These are phyloP conservation scores for Eurytoma californica DNA, from an alignment of 2,888 invertebrate species.

Conservation along the genomic window DNA sequence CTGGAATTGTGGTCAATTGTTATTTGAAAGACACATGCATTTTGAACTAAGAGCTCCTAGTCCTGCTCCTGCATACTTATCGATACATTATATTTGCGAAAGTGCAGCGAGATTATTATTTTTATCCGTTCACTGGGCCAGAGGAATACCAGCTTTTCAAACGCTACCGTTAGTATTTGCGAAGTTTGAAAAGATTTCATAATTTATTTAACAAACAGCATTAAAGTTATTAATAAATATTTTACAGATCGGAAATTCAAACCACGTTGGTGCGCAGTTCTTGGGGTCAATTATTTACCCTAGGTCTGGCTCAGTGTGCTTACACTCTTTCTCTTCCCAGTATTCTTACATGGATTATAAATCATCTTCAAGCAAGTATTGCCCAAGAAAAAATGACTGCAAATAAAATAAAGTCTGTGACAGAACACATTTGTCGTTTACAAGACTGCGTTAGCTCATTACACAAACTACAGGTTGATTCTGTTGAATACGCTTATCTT, in stretches of 20 bases:
- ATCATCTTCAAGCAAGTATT: conserved; percentile 86
- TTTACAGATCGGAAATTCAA: conserved; percentile 86
- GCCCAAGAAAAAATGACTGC: conserved; percentile 87
- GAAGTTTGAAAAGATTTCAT: conserved; percentile 1
- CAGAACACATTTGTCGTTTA: conserved; percentile 87
- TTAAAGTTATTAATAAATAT: conserved; percentile 1
- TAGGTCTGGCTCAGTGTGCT: conserved; percentile 92
- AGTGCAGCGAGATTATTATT: conserved; percentile 94
- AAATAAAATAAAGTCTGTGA: conserved; percentile 84
- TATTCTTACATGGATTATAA: conserved; percentile 88
- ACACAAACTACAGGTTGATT: conserved; percentile 85
- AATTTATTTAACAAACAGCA: not conserved
- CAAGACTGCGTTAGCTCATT: conserved; percentile 88
- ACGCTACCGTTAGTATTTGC: conserved; percentile 81
- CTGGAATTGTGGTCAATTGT: conserved; percentile 79
- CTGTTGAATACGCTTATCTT: conserved; percentile 91
- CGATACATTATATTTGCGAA: conserved; percentile 96
- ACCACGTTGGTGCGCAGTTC: conserved; percentile 88
- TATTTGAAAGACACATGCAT: conserved; percentile 82
- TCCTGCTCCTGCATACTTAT: conserved; percentile 91
- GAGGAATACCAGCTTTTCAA: conserved; percentile 89
- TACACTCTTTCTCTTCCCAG: conserved; percentile 86
- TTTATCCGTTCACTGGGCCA: conserved; percentile 92
- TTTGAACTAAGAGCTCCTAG: conserved; percentile 87
- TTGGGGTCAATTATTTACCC: conserved; percentile 94